phyloP scores from a whole-genome alignment of 2,113 vertebrate genomes.

The Sardina pilchardus region DNA sequence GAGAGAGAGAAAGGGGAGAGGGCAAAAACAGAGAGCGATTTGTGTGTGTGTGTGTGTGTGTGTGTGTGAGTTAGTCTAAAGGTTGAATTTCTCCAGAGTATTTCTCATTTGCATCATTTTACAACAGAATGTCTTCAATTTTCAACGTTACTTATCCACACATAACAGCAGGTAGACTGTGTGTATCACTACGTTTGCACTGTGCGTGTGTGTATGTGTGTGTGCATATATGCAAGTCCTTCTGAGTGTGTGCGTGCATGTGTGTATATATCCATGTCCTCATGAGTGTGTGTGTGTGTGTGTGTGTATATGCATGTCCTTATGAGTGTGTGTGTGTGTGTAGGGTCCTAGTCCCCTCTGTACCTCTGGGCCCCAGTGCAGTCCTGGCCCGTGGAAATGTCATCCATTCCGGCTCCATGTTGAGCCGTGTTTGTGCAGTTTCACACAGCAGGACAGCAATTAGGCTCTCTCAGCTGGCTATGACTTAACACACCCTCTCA shows the following conservation, averaged over 20 bases:
- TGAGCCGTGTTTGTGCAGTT: background rate
- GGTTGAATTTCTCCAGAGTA: background rate
- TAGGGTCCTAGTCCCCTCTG: background rate
- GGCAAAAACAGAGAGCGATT: background rate
- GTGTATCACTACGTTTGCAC: too few species aligned
- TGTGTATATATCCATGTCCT: background rate
- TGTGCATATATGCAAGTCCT: background rate
- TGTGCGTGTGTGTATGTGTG: background rate
- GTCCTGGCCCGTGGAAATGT: background rate
- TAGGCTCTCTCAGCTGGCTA: background rate
- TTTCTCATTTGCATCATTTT: background rate
- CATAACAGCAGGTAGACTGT: too few species aligned
- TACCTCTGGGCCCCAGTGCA: background rate
- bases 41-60: background rate
- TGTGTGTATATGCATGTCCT: background rate
- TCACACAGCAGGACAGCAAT: background rate
- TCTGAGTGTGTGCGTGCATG: background rate
- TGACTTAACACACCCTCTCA: background rate
- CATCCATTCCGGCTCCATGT: slow-evolving; percentile 8
- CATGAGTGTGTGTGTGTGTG: background rate
- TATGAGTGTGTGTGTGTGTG: background rate
- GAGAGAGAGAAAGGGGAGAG: background rate
- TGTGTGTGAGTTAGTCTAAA: background rate
- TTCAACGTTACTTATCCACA: background rate
- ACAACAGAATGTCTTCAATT: background rate